Evolutionary conservation across 2,888 invertebrate genomes (phyloP).

Genomic region (Stegophylla sp.): DNA sequence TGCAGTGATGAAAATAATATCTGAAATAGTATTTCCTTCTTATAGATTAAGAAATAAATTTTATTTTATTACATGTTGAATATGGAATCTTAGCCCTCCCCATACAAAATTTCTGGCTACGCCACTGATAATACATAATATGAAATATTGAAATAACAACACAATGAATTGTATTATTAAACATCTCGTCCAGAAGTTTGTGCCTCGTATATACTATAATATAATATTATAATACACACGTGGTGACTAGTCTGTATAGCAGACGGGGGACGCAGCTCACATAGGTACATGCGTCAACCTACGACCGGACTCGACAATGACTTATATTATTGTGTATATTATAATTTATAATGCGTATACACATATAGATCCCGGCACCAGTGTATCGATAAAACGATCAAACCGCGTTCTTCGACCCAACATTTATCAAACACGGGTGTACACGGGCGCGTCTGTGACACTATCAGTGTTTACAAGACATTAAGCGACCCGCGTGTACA

Average conservation of each 20-base stretch:
- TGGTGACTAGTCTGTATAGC: no score
- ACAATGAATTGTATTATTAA: conserved; percentile 21
- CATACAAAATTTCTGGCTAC: no score
- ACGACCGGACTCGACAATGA: neutral
- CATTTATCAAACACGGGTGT: neutral
- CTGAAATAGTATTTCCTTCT: no score
- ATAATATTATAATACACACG: no score
- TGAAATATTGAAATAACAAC: conserved; percentile 29
- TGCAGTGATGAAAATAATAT: no score
- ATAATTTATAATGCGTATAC: neutral
- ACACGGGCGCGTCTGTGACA: neutral
- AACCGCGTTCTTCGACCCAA: neutral
- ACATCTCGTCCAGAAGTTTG: neutral
- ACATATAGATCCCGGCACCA: neutral
- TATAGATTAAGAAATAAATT: no score
- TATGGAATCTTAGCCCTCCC: no score
- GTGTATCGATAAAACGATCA: neutral
- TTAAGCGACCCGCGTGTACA: neutral
- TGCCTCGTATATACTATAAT: no score
- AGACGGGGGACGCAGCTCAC: no score
- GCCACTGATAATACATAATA: neutral
- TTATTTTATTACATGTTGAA: no score
- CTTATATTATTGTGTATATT: neutral
- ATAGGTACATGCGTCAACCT: neutral
- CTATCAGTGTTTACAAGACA: neutral